phyloP scores from a whole-genome alignment of 2,888 invertebrate species.

The Limnephilus marmoratus region DNA sequence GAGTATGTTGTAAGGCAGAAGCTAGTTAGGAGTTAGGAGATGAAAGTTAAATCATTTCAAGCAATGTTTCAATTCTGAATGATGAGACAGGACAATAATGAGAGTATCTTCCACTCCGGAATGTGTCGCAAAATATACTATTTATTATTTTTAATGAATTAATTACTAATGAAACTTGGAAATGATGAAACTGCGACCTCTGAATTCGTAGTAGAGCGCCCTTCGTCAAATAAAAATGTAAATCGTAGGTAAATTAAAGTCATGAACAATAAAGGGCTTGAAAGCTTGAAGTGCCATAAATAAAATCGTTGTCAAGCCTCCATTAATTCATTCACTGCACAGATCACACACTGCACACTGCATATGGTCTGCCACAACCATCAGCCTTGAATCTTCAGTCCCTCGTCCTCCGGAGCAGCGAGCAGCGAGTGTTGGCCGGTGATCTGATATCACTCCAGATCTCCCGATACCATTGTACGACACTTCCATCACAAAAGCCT shows the following conservation, averaged over 20 bases:
- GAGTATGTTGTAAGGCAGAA: no score
- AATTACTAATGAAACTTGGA: no score
- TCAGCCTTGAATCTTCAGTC: background rate
- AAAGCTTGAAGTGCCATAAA: background rate
- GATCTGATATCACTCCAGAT: constrained; percentile 61
- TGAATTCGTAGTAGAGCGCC: no score
- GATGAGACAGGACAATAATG: no score
- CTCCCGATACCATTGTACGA: constrained; percentile 63
- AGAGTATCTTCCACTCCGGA: no score
- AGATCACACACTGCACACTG: background rate
- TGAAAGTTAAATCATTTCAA: no score
- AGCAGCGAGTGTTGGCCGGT: constrained; percentile 28
- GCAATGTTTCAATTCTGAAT: no score
- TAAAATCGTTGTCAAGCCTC: background rate
- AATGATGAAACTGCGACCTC: no score
- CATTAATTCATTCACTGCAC: background rate
- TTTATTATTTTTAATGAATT: no score
- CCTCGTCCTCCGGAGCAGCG: background rate
- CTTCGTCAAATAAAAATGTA: no score
- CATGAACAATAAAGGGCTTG: background rate
- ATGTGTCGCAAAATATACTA: no score
- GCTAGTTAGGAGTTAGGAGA: no score
- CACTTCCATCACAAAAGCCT: constrained; percentile 58
- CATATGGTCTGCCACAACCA: background rate
- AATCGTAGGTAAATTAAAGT: background rate